Evolutionary conservation across 2,797 vertebrate species (phyloP).

Genomic region (Poeciliopsis infans): DNA sequence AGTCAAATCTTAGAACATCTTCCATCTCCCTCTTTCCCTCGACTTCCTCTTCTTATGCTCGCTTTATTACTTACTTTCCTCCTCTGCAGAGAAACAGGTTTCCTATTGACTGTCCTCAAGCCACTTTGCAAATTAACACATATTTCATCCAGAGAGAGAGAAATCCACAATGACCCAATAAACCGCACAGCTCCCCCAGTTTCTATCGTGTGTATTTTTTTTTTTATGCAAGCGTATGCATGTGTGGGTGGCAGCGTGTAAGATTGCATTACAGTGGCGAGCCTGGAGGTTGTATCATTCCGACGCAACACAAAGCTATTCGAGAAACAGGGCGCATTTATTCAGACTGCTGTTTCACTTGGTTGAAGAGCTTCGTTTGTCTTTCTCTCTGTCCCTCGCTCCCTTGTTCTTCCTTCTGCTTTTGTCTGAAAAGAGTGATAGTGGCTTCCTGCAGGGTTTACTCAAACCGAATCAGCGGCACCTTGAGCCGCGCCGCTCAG

Average conservation of each 20-base stretch:
- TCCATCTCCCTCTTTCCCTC: background rate
- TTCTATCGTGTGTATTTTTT: background rate
- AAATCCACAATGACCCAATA: slow-evolving; percentile 60
- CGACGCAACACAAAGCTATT: slow-evolving; percentile 45
- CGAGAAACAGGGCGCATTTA: slow-evolving; percentile 29
- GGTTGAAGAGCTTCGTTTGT: slow-evolving; percentile 5
- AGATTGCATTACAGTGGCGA: slow-evolving; percentile 40
- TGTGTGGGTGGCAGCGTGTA: slow-evolving; percentile 17
- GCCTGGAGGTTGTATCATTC: slow-evolving; percentile 52
- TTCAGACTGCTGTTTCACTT: slow-evolving; percentile 5
- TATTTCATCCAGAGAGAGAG: slow-evolving; percentile 65
- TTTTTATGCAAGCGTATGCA: slow-evolving; percentile 7
- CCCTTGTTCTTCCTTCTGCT: background rate
- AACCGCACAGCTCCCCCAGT: slow-evolving; percentile 42
- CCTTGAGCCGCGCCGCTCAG: slow-evolving; percentile 16
- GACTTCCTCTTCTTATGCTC: background rate
- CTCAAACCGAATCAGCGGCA: slow-evolving; percentile 22
- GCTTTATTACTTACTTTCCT: background rate
- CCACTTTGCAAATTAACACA: slow-evolving; percentile 72
- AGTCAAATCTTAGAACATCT: background rate
- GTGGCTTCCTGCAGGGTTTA: slow-evolving; percentile 18
- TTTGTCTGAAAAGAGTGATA: slow-evolving; percentile 30
- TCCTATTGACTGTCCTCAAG: slow-evolving; percentile 46
- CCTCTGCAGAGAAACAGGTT: slow-evolving; percentile 9
- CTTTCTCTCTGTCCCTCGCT: background rate